Evolutionary conservation across 2,113 vertebrate genomes (phyloP).

Genomic region (Empidonax alnorum): DNA sequence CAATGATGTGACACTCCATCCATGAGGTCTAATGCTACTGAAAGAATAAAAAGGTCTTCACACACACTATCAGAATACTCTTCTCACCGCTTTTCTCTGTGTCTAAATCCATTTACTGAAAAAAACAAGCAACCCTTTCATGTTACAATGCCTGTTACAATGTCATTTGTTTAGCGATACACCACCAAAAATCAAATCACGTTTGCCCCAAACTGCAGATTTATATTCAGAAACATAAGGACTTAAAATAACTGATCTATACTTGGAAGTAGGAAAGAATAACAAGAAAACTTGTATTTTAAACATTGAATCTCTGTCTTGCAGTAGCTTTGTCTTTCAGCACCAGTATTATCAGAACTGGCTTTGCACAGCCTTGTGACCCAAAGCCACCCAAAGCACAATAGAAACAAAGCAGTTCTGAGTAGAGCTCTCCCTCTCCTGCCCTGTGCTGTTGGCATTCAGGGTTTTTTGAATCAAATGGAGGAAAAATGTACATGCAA

Average conservation of each 20-base stretch:
- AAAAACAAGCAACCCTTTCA: not conserved
- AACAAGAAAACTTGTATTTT: not conserved
- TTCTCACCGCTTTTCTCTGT: not conserved
- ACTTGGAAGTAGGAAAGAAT: not conserved
- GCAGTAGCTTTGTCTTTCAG: not conserved
- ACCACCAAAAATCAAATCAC: not conserved
- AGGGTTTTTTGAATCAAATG: not conserved
- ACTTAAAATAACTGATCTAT: not conserved
- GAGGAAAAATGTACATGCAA: not conserved
- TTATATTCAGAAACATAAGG: not conserved
- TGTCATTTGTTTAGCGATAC: conserved; percentile 13
- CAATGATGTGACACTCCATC: not conserved
- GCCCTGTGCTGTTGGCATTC: not conserved
- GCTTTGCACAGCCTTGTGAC: not conserved
- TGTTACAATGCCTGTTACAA: not conserved
- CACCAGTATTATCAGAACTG: not conserved
- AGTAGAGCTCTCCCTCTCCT: not conserved
- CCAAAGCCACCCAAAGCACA: not conserved
- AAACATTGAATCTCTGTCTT: not conserved
- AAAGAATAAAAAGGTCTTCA: conserved; percentile 5
- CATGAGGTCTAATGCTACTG: not conserved
- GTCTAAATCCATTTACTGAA: not conserved
- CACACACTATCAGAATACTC: not conserved
- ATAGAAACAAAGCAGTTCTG: not conserved
- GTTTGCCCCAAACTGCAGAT: not conserved